These are phyloP conservation scores for Neodiprion virginianus DNA, from an alignment of 1,140 invertebrate genomes.

Conservation along the genomic window DNA sequence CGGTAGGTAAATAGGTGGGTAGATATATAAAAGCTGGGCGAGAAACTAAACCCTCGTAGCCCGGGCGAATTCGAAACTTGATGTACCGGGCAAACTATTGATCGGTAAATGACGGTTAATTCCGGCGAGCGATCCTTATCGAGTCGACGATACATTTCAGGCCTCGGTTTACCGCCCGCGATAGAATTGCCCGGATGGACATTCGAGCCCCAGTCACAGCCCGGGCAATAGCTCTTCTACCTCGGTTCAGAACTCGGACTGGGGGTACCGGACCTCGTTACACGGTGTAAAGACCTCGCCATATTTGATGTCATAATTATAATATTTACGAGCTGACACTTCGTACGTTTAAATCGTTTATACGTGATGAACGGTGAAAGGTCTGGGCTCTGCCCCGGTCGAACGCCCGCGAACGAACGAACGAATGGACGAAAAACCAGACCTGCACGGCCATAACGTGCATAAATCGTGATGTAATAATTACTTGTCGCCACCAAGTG, in stretches of 20 bases:
- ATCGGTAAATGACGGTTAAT: slow-evolving; percentile 7
- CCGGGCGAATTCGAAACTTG: too few species aligned
- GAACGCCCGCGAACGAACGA: not conserved
- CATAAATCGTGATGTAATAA: slow-evolving; percentile 3
- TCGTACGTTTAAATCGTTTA: slow-evolving; percentile 45
- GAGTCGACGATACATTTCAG: slow-evolving; percentile 1
- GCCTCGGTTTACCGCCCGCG: not conserved
- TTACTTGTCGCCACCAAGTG: not conserved
- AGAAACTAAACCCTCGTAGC: too few species aligned
- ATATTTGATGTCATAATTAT: slow-evolving; percentile 47
- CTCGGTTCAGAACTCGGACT: not conserved
- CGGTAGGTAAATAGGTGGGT: not conserved
- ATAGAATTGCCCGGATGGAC: not conserved
- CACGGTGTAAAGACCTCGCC: slow-evolving; percentile 37
- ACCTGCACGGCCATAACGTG: not conserved
- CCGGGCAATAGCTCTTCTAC: slow-evolving; percentile 26
- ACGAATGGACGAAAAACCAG: too few species aligned
- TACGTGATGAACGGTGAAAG: slow-evolving; percentile 37
- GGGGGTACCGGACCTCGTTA: slow-evolving; percentile 32
- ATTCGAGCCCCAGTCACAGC: not conserved
- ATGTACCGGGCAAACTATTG: not conserved
- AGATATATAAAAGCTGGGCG: too few species aligned
- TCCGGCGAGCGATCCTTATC: not conserved
- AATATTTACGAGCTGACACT: slow-evolving; percentile 45
- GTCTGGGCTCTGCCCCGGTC: not conserved